Conservation (phyloP, 2,797 vertebrate genomes). For the Bufotes viridis region DNA sequence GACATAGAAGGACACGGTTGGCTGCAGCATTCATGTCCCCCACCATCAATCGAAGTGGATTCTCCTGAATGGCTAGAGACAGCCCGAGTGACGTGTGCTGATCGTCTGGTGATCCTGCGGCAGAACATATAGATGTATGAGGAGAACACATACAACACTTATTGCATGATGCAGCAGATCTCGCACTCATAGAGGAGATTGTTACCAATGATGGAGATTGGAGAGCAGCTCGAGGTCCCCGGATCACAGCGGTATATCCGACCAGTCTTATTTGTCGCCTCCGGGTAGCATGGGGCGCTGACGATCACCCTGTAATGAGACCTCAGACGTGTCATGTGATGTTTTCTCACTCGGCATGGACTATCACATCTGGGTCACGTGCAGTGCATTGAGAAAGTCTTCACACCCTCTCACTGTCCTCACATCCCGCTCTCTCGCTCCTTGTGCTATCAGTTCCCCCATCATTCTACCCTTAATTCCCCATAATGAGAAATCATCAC, state of each 20-base stretch:
- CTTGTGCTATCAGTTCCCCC: no score
- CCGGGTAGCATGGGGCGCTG: conserved; percentile 36
- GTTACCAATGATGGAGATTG: conserved; percentile 34
- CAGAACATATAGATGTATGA: not conserved
- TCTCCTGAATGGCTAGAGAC: not conserved
- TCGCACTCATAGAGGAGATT: not conserved
- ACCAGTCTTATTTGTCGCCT: conserved; percentile 22
- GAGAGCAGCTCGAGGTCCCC: not conserved
- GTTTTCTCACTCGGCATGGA: not conserved
- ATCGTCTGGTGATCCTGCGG: conserved; percentile 19
- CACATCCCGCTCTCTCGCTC: no score
- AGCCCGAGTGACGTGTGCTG: conserved; percentile 37
- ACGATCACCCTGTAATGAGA: conserved; percentile 51
- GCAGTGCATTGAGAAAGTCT: no score
- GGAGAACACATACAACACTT: not conserved
- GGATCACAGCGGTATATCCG: conserved; percentile 44
- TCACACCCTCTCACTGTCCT: no score
- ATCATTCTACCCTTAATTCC: no score
- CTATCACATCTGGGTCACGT: not conserved
- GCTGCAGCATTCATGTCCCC: not conserved
- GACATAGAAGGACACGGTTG: no score
- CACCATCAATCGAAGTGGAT: conserved; percentile 20
- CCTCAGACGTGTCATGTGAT: not conserved
- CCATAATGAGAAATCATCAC: no score
- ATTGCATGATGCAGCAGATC: no score